Evolutionary conservation across 2,888 invertebrate genomes (phyloP).

Genomic region (Endomychus coccineus): DNA sequence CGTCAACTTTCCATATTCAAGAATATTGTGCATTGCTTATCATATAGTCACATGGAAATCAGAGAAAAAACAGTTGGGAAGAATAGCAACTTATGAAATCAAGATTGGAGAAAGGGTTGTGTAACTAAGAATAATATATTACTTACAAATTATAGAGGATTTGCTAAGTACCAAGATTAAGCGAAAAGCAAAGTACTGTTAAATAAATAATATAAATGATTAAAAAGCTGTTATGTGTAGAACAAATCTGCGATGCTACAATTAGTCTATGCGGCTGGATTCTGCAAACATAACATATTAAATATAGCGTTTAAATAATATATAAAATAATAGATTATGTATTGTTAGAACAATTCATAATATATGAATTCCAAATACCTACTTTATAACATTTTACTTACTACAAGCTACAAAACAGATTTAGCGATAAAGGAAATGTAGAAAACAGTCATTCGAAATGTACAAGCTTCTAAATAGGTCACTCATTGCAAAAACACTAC

Average conservation of each 20-base stretch:
- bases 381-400: conserved; percentile 36
- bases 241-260: conserved; percentile 43
- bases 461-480: conserved; percentile 32
- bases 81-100: too few species aligned
- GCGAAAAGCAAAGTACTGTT: conserved; percentile 18
- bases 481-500: conserved; percentile 32
- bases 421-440: conserved; percentile 32
- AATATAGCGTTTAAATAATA: conserved; percentile 36
- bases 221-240: conserved; percentile 42
- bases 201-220: conserved; percentile 24
- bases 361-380: conserved; percentile 20
- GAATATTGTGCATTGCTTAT: too few species aligned
- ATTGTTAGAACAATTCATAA: conserved; percentile 19
- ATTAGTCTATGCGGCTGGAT: conserved; percentile 43
- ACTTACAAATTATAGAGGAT: conserved; percentile 23
- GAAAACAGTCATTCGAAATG: conserved; percentile 29
- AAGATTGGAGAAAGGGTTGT: too few species aligned
- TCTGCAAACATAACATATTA: conserved; percentile 44
- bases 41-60: too few species aligned
- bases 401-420: conserved; percentile 37
- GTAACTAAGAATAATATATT: too few species aligned
- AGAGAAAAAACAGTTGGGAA: too few species aligned
- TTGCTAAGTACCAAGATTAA: conserved; percentile 19
- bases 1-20: too few species aligned
- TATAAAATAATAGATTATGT: conserved; percentile 26